A percentile compares a stretch with the other conserved stretches of the same genome.
phyloP scores from a whole-genome alignment of 23 tunicate genomes.

The Aplidium turbinatum region DNA sequence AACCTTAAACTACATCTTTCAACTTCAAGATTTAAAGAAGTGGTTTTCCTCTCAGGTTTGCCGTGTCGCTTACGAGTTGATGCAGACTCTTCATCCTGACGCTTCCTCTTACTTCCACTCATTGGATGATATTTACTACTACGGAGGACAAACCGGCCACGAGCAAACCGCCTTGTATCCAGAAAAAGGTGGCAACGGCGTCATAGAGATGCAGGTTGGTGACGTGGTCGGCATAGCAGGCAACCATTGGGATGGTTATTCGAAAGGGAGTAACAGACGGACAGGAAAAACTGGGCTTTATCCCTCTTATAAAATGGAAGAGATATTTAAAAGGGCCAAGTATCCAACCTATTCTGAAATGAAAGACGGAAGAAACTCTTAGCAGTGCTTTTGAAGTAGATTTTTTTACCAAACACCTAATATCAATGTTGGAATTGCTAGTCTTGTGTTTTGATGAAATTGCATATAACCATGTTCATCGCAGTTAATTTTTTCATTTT shows the following conservation, averaged over 20 bases:
- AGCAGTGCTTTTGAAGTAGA: too few species aligned
- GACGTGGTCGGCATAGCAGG: constrained; percentile 75
- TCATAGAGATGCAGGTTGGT: constrained; percentile 60
- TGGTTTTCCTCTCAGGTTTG: constrained; percentile 89
- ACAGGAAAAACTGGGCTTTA: constrained; percentile 59
- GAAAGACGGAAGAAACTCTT: too few species aligned
- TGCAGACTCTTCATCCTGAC: constrained; percentile 84
- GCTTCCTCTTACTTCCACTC: constrained; percentile 59
- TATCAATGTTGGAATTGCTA: too few species aligned
- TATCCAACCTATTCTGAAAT: constrained; percentile 57
- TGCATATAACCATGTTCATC: too few species aligned
- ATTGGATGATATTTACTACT: constrained; percentile 88
- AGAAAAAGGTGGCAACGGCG: constrained; percentile 35
- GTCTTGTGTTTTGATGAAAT: too few species aligned
- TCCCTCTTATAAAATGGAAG: constrained; percentile 83
- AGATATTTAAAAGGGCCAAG: constrained; percentile 35
- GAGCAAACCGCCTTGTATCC: constrained; percentile 43
- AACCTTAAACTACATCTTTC: too few species aligned
- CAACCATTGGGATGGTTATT: constrained; percentile 92
- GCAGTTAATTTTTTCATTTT: too few species aligned
- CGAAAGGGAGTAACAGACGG: constrained; percentile 69
- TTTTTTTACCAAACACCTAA: too few species aligned
- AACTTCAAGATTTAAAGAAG: too few species aligned
- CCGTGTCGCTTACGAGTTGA: constrained; percentile 80
- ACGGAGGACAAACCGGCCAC: constrained; percentile 75